Evolutionary conservation across 2,797 vertebrate genomes (phyloP), one percentile per base, ranked within the genome.

Genomic region (Acrossocheilus wenchowensis): DNA sequence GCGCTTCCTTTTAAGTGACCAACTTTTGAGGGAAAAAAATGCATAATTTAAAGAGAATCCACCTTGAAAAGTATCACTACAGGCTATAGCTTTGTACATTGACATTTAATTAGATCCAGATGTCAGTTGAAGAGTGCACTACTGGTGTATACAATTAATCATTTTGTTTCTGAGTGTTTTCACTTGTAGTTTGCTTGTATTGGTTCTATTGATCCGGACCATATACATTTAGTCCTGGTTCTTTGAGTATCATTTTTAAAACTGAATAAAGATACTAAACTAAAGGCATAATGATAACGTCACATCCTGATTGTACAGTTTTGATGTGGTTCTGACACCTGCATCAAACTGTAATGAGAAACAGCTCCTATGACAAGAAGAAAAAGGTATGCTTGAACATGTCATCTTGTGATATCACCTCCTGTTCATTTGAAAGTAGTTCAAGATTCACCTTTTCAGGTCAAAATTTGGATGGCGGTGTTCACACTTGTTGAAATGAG

Each of bases 1-100:
- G 39, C 1, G 2, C 3, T 69, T n/a, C 69, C 30, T 54, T 4
- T 12, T 83, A 60, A 78, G 9, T 86, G 45, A 57, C 68, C 84
- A 43, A 57, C 48, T 86, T 83, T 78, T 74, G 80, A 48, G 2
- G 34, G 21, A 6, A 34, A 19, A 26, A 80, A 11, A 64, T 21
- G n/a, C n/a, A n/a, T n/a, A 23, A 8, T 41, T 41, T 41, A 41
- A 41, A 41, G 3, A 11, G 4, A 26, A 12, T 66, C n/a, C 41
- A n/a, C 36, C 3, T 14, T 7, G 23, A 62, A 41, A 73, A 26
- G 3, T 14, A 45, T 73, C n/a, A 45, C 41, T 14, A 71, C 41
- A n/a, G 69, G 14, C 45, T n/a, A 30, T 74, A 50, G 14, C 21
- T 48, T 39, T 3, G 39, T 80, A 43, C 15, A 41, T 26, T 10